Evolutionary conservation across 2,888 invertebrate species (phyloP).

Genomic region (Dynastes grantii): DNA sequence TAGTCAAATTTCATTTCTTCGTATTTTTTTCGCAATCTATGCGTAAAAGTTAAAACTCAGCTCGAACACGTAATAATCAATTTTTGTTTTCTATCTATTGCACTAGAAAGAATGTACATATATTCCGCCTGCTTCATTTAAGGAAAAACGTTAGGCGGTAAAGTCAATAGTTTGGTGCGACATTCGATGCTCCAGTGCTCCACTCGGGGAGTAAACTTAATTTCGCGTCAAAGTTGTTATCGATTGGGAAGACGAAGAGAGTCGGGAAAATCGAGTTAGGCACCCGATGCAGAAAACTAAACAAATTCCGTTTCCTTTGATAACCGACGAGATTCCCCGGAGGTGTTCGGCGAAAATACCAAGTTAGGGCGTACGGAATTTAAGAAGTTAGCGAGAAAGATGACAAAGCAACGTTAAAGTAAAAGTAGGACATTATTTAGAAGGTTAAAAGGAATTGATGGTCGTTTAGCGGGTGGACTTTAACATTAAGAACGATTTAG

Average conservation of each 20-base stretch:
- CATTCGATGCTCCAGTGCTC: neutral
- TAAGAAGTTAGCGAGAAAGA: constrained; percentile 23
- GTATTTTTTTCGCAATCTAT: too few species aligned
- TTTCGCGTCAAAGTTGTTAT: constrained; percentile 12
- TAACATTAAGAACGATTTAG: too few species aligned
- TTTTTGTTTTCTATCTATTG: too few species aligned
- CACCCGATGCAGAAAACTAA: constrained; percentile 35
- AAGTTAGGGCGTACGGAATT: neutral
- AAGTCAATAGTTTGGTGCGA: neutral
- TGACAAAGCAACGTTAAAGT: neutral
- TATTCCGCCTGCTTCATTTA: too few species aligned
- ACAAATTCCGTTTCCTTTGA: constrained; percentile 38
- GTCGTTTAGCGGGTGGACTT: too few species aligned
- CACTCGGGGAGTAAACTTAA: constrained; percentile 26
- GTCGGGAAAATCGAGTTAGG: constrained; percentile 14
- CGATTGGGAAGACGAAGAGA: constrained; percentile 5
- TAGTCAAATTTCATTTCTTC: too few species aligned
- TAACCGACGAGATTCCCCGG: neutral
- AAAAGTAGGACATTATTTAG: neutral
- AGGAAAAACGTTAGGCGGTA: neutral
- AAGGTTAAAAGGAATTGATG: too few species aligned
- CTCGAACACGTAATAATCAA: too few species aligned
- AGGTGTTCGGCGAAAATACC: neutral
- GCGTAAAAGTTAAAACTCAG: too few species aligned
- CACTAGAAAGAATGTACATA: neutral